Conservation (phyloP, 1,140 invertebrate genomes). For the Melipona quadrifasciata region DNA sequence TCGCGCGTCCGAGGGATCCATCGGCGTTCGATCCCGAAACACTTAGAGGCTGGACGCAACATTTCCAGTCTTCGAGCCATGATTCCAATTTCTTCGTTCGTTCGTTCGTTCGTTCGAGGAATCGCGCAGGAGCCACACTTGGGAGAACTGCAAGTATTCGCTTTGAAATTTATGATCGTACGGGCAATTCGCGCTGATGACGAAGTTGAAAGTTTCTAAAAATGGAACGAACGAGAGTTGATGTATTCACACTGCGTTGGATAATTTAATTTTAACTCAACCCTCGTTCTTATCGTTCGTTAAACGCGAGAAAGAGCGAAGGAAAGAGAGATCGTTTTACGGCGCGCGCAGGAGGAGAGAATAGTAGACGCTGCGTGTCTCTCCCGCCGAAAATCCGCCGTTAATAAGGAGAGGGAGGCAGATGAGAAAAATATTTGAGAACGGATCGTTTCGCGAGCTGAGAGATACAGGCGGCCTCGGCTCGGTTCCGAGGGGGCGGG, state of each 20-base stretch:
- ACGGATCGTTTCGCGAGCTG: not conserved
- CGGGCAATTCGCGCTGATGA: too few relatives aligned
- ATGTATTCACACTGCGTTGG: not conserved
- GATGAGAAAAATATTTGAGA: constrained; percentile 21
- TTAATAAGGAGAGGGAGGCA: not conserved
- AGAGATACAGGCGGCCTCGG: not conserved
- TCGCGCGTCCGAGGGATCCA: not conserved
- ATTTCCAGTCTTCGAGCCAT: too few relatives aligned
- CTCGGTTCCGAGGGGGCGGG: not conserved
- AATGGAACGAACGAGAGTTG: not conserved
- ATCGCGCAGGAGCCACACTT: too few relatives aligned
- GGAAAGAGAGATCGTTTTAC: too few relatives aligned
- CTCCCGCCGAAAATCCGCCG: constrained; percentile 1
- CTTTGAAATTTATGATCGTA: too few relatives aligned
- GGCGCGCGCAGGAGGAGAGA: too few relatives aligned
- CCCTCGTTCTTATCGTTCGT: not conserved
- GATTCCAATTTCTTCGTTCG: too few relatives aligned
- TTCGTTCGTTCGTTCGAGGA: too few relatives aligned
- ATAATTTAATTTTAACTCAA: not conserved
- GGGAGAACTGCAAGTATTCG: not conserved
- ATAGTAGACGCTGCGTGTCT: not conserved
- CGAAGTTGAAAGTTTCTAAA: too few relatives aligned
- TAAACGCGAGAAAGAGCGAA: not conserved
- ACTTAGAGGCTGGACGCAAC: too few relatives aligned
- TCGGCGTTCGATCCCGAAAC: not conserved